Evolutionary conservation across 2,797 vertebrate species (phyloP).

Genomic region (Typhlichthys eigenmanni): DNA sequence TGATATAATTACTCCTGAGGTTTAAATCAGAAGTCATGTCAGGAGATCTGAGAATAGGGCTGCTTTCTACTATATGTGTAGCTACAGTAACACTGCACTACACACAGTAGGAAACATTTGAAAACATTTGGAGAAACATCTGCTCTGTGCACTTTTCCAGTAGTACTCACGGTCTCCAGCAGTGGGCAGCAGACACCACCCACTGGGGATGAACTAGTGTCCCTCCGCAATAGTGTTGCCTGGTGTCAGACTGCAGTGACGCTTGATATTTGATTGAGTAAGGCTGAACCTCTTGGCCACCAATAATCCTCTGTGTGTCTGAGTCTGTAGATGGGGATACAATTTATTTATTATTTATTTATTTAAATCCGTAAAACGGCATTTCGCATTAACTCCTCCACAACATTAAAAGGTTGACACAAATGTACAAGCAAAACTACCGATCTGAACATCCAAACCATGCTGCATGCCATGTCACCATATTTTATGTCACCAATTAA

Average conservation of each 20-base stretch:
- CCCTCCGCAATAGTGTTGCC: conserved; percentile 74
- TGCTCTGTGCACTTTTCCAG: background rate
- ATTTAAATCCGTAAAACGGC: too few species aligned
- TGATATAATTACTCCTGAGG: conserved; percentile 58
- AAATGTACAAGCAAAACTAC: too few species aligned
- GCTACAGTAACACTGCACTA: too few species aligned
- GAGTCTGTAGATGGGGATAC: conserved; percentile 39
- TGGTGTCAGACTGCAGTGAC: conserved; percentile 57
- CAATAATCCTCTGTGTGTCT: conserved; percentile 69
- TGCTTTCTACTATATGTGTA: background rate
- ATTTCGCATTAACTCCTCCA: too few species aligned
- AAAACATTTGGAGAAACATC: too few species aligned
- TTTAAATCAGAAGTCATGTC: background rate
- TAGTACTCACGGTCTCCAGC: conserved; percentile 78
- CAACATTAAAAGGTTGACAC: too few species aligned
- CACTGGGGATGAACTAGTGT: conserved; percentile 69
- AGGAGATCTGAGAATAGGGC: background rate
- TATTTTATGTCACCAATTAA: too few species aligned
- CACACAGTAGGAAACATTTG: too few species aligned
- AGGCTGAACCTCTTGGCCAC: conserved; percentile 70
- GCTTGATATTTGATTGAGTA: conserved; percentile 76
- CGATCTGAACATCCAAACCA: too few species aligned
- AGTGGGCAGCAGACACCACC: conserved; percentile 83
- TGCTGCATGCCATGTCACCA: too few species aligned
- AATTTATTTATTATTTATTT: too few species aligned